Base-by-base conservation (phyloP, 2,797 vertebrate species). In the Kryptopterus vitreolus region DNA sequence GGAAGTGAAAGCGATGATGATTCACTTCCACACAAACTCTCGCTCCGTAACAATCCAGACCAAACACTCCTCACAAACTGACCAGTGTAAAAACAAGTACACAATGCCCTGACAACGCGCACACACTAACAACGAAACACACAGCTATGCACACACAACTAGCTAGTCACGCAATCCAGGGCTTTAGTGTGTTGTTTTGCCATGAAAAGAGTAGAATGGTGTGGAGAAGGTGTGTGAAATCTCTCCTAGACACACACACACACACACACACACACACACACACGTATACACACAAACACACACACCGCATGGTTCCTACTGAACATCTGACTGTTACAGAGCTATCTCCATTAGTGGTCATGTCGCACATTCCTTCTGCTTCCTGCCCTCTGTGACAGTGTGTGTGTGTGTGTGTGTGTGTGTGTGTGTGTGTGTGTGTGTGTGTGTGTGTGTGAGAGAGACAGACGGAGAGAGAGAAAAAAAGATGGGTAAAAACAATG, bases 281-380 rank as follows among this genome's bases (percentile, higher is more conserved):
- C 72, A 59, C 33, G 78, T 61, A 74, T 24, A 75, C 69, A 69
- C 76, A 59, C 46, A 57, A 58, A 61, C 79, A 77, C 61, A 78
- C 65, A 59, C 53, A 33, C 26, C 18, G 11, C 50, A 72, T n/a
- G 29, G 53, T 78, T 78, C 77, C 66, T 70, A 70, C 70, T 65
- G 31, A 63, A 74, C 29, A 80, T 59, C 62, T 75, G 79, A 81
- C 79, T 65, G 71, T 76, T 83, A 79, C 46, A 65, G 38, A 48
- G 22, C 66, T 70, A 75, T 76, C 58, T 57, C 46, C 33, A 76
- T 70, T 68, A 62, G 71, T 29, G 73, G 76, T 70, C 69, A 61
- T 48, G 62, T 70, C 65, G 16, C 77, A 80, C 72, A 76, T 73
- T 53, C 68, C 59, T 61, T 70, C 31, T 74, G 55, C 52, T 75